These are phyloP conservation scores for Hyalella azteca DNA, from an alignment of 2,888 invertebrate species.

Conservation along the genomic window DNA sequence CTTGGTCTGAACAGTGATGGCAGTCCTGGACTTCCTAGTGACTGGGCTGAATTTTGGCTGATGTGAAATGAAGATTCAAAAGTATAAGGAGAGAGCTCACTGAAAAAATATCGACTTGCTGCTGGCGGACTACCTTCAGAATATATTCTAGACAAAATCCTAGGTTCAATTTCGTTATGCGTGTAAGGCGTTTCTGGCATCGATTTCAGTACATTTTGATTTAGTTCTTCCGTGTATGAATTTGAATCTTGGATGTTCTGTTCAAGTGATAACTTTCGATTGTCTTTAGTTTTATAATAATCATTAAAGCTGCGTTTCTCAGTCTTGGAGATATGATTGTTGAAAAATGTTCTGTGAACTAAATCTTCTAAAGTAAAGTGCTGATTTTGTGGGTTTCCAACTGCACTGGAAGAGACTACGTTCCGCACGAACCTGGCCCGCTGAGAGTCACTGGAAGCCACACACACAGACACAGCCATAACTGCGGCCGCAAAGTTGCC, in stretches of 20 bases:
- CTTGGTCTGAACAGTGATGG: background rate
- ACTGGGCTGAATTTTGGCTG: background rate
- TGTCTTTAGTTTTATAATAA: background rate
- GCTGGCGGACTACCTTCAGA: background rate
- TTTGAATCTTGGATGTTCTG: background rate
- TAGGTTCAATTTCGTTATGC: too few relatives aligned
- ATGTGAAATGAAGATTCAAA: background rate
- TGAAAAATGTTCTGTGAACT: background rate
- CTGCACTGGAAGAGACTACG: background rate
- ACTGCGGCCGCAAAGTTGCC: conserved; percentile 26
- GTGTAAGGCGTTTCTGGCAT: too few relatives aligned
- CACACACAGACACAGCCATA: conserved; percentile 32
- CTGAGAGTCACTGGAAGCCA: background rate
- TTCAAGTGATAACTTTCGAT: background rate
- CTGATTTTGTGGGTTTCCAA: background rate
- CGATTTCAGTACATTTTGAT: too few relatives aligned
- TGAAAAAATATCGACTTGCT: background rate
- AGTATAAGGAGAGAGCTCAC: background rate
- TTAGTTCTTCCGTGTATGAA: background rate
- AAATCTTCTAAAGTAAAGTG: background rate
- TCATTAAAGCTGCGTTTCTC: background rate
- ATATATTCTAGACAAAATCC: background rate
- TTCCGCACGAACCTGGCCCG: background rate
- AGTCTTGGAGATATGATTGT: background rate
- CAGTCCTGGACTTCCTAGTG: background rate